A percentile compares a stretch with the other conserved stretches of the same genome.
Conservation (phyloP, 2,113 vertebrate genomes). For the Tachycineta bicolor region DNA sequence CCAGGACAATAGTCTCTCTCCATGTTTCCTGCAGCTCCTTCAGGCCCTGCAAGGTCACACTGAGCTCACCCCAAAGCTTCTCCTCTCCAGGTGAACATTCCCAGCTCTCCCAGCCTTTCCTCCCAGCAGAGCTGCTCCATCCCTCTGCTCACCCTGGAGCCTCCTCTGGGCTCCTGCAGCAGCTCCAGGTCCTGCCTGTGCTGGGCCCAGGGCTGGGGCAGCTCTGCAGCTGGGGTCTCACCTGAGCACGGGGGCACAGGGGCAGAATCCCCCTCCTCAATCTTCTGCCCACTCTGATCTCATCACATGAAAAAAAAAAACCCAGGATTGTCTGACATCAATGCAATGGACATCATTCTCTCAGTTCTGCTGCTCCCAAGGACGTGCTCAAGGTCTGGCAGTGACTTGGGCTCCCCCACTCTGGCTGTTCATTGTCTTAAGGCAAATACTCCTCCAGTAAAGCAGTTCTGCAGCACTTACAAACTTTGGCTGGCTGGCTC, state of each 20-base stretch:
- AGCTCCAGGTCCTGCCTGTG: neutral
- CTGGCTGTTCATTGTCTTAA: neutral
- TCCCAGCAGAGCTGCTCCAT: neutral
- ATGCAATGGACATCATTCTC: neutral
- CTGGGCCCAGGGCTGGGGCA: neutral
- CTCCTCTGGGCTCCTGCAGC: neutral
- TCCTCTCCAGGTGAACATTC: neutral
- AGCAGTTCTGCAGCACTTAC: neutral
- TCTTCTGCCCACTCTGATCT: neutral
- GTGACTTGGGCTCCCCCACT: fast-evolving
- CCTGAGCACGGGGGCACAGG: neutral
- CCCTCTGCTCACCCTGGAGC: neutral
- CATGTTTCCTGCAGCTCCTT: fast-evolving
- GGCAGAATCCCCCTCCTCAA: neutral
- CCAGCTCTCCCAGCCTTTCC: neutral
- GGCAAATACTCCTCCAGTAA: neutral
- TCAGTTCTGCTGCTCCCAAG: neutral
- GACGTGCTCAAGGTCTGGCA: neutral
- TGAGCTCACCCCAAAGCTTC: neutral
- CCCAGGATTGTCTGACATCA: neutral
- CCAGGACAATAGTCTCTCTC: neutral
- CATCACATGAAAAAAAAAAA: neutral
- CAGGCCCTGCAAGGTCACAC: fast-evolving
- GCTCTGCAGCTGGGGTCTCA: neutral
- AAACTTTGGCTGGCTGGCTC: neutral